Conservation (phyloP, 1,140 invertebrate species). For the Philotrypesis tridentata region DNA sequence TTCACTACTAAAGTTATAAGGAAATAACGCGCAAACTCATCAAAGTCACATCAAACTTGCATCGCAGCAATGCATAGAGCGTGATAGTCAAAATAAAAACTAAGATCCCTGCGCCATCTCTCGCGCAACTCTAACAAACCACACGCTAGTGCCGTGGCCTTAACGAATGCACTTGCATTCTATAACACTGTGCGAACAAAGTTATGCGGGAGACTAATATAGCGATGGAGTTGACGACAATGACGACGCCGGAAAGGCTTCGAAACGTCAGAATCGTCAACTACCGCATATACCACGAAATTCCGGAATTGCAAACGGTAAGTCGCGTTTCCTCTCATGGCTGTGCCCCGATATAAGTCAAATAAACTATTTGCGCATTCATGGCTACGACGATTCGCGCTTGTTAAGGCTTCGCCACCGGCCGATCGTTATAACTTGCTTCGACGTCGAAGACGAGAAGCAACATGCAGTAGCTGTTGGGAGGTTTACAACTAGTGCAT, state of each 20-base stretch:
- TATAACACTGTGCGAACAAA: not conserved
- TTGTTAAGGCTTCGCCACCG: constrained; percentile 23
- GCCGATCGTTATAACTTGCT: constrained; percentile 33
- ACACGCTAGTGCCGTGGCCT: not conserved
- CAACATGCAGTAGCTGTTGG: not conserved
- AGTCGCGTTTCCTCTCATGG: not conserved
- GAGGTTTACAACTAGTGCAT: not conserved
- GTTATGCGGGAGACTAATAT: not conserved
- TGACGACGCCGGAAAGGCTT: no score
- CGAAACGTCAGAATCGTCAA: not conserved
- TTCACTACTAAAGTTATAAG: no score
- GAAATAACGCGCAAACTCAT: not conserved
- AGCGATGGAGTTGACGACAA: not conserved
- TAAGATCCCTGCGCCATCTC: not conserved
- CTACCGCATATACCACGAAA: not conserved
- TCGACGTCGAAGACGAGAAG: not conserved
- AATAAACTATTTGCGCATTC: constrained; percentile 43
- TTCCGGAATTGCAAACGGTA: not conserved
- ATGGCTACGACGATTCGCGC: not conserved
- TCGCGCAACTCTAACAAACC: not conserved
- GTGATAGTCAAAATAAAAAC: no score
- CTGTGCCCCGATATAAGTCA: constrained; percentile 33
- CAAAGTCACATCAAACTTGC: not conserved
- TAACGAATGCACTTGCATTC: not conserved
- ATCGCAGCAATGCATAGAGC: no score